Evolutionary conservation across 2,797 vertebrate genomes (phyloP).

Genomic region (Macropodus opercularis): DNA sequence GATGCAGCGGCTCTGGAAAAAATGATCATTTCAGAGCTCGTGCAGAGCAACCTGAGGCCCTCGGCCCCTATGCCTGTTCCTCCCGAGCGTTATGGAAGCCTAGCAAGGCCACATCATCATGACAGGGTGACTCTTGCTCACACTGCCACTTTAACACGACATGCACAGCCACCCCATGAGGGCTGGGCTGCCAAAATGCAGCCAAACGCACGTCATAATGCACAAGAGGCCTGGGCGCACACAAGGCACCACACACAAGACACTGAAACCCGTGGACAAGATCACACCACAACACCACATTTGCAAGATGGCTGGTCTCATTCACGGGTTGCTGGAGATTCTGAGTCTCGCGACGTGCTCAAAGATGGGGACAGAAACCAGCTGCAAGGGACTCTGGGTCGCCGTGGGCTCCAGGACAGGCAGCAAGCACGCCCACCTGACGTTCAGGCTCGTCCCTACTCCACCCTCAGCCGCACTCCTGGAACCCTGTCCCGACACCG

Average conservation of each 20-base stretch:
- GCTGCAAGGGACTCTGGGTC: slow-evolving; percentile 75
- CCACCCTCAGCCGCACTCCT: slow-evolving; percentile 74
- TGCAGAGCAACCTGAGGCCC: slow-evolving; percentile 90
- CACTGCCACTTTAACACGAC: slow-evolving; percentile 74
- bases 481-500: slow-evolving; percentile 75
- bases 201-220: slow-evolving; percentile 59
- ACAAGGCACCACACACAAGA: slow-evolving; percentile 67
- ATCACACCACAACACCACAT: slow-evolving; percentile 65
- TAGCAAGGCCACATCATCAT: slow-evolving; percentile 72
- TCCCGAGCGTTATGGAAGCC: slow-evolving; percentile 79
- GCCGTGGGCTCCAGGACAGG: slow-evolving; percentile 73
- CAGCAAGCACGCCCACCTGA: slow-evolving; percentile 71
- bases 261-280: slow-evolving; percentile 62
- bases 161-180: slow-evolving; percentile 67
- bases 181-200: slow-evolving; percentile 73
- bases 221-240: slow-evolving; percentile 71
- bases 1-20: slow-evolving; percentile 92
- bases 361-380: slow-evolving; percentile 77
- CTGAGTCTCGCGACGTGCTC: slow-evolving; percentile 64
- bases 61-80: slow-evolving; percentile 71
- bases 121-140: slow-evolving; percentile 65
- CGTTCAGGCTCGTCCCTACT: slow-evolving; percentile 75
- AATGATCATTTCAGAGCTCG: slow-evolving; percentile 95
- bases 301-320: slow-evolving; percentile 77
- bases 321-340: slow-evolving; percentile 46